phyloP scores from a whole-genome alignment of 2,113 vertebrate species.

The Mirounga angustirostris region DNA sequence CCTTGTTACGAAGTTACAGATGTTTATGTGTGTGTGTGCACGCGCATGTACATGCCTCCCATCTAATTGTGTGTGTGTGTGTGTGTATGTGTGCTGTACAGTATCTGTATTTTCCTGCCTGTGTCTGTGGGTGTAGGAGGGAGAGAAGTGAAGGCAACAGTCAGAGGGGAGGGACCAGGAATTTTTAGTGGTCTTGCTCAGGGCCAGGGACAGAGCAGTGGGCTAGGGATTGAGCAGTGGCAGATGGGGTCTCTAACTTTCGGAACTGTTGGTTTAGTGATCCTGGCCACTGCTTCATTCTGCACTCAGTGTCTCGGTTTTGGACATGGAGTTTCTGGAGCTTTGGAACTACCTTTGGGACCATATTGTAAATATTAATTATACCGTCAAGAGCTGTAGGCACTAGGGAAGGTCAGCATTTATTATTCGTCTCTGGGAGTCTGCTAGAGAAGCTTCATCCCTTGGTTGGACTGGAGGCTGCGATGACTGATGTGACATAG shows the following conservation, averaged over 20 bases:
- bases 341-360: neutral
- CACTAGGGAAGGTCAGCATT: neutral
- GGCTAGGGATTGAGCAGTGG: neutral
- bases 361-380: neutral
- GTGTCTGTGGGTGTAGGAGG: neutral
- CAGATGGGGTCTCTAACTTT: neutral
- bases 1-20: neutral
- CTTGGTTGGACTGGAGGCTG: neutral
- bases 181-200: neutral
- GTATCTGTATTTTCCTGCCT: neutral
- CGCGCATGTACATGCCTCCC: fast-evolving
- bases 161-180: neutral
- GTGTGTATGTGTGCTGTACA: neutral
- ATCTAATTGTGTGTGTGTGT: neutral
- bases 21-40: neutral
- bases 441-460: neutral
- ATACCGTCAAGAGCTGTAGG: neutral
- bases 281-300: neutral
- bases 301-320: neutral
- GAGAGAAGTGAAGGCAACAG: neutral
- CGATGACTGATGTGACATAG: neutral
- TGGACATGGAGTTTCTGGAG: neutral
- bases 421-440: neutral
- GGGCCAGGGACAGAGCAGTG: neutral
- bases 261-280: neutral